phyloP scores from a whole-genome alignment of 2,113 vertebrate species.

The Dendropsophus ebraccatus region DNA sequence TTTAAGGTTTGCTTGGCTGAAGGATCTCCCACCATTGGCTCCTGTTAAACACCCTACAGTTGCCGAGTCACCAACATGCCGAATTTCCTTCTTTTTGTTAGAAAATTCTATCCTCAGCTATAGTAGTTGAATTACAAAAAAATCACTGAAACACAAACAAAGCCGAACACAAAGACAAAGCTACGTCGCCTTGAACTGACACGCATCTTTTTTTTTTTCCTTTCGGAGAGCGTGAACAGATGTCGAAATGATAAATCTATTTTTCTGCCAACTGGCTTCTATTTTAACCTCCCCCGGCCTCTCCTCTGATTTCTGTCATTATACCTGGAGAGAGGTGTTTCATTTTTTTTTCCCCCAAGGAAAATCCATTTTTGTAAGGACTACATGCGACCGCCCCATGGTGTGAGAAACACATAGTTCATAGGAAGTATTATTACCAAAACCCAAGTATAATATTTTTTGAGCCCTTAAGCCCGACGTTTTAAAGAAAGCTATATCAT shows the following conservation, averaged over 20 bases:
- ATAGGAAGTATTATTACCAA: slow-evolving; percentile 16
- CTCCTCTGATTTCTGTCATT: slow-evolving; percentile 35
- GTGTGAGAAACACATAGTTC: slow-evolving; percentile 30
- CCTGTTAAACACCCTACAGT: no score
- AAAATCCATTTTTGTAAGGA: slow-evolving; percentile 42
- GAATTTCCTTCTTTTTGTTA: background rate
- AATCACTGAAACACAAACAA: slow-evolving; percentile 3
- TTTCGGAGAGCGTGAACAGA: background rate
- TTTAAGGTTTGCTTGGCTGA: no score
- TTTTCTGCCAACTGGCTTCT: slow-evolving; percentile 26
- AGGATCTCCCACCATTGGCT: no score
- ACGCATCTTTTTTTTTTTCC: background rate
- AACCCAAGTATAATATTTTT: slow-evolving; percentile 29
- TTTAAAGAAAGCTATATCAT: background rate
- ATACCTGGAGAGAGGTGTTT: slow-evolving; percentile 24
- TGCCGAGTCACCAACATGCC: no score
- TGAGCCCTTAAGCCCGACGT: slow-evolving; percentile 7
- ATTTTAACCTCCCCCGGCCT: slow-evolving; percentile 30
- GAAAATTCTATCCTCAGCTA: background rate
- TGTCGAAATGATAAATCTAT: slow-evolving; percentile 40
- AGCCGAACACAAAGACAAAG: background rate
- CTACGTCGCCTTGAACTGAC: background rate
- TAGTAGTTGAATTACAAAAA: no score
- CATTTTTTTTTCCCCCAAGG: slow-evolving; percentile 7
- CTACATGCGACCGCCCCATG: slow-evolving; percentile 17